Evolutionary conservation across 2,113 vertebrate species (phyloP).

Genomic region (Ptilonorhynchus violaceus): DNA sequence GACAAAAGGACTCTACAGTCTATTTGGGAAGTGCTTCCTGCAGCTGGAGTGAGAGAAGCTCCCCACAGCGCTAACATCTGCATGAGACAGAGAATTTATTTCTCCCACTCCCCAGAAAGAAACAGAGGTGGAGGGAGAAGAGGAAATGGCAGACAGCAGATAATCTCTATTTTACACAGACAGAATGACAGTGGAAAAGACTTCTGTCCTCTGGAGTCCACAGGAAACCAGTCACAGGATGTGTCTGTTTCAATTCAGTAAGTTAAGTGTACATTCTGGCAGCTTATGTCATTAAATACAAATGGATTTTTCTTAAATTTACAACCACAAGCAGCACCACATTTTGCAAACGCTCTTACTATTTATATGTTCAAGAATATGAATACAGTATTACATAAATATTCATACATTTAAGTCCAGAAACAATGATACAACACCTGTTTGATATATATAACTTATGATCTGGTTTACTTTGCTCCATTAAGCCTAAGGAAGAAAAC

Average conservation of each 20-base stretch:
- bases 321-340: background rate
- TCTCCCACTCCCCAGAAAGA: background rate
- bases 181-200: constrained; percentile 36
- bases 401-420: background rate
- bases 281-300: background rate
- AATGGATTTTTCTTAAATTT: background rate
- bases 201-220: background rate
- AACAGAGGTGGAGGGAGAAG: background rate
- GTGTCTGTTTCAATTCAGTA: background rate
- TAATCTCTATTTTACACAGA: background rate
- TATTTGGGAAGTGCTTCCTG: background rate
- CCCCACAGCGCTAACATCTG: background rate
- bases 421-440: background rate
- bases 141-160: constrained; percentile 49
- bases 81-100: background rate
- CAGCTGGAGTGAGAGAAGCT: background rate
- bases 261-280: background rate
- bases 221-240: constrained; percentile 43
- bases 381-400: background rate
- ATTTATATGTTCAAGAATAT: background rate
- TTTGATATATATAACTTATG: background rate
- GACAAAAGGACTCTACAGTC: background rate
- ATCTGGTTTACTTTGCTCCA: background rate
- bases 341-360: background rate
- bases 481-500: background rate